Evolutionary conservation across 2,113 vertebrate genomes (phyloP).

Genomic region (Dromaius novaehollandiae): DNA sequence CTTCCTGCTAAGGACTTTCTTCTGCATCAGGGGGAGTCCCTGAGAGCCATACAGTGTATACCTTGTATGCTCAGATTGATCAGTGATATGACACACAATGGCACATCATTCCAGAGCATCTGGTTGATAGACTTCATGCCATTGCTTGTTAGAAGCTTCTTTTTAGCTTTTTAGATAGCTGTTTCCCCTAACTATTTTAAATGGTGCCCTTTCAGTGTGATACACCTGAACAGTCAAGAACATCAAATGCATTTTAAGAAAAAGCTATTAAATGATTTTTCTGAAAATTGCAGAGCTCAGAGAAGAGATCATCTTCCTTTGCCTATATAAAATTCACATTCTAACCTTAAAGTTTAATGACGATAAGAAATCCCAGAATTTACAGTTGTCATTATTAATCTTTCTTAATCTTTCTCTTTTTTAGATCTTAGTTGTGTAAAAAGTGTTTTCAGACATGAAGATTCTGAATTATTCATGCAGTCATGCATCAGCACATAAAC

Average conservation of each 20-base stretch:
- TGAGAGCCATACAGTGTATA: neutral
- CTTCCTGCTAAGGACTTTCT: neutral
- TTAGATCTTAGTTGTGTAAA: constrained; percentile 59
- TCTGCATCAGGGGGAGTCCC: neutral
- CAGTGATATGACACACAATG: neutral
- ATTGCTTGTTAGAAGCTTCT: neutral
- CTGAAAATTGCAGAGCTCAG: neutral
- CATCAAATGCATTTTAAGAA: neutral
- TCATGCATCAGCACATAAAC: constrained; percentile 29
- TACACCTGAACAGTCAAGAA: neutral
- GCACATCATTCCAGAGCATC: neutral
- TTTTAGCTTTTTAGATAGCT: neutral
- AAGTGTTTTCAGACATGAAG: constrained; percentile 38
- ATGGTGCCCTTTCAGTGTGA: neutral
- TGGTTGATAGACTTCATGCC: neutral
- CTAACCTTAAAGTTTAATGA: constrained; percentile 14
- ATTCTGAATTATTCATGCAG: constrained; percentile 77
- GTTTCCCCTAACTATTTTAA: neutral
- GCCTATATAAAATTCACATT: neutral
- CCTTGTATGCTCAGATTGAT: neutral
- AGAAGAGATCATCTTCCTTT: neutral
- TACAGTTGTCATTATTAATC: constrained; percentile 40
- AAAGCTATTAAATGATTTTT: neutral
- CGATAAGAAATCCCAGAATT: constrained; percentile 12
- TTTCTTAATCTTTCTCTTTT: constrained; percentile 64